Evolutionary conservation across 2,113 vertebrate species (phyloP), one percentile per base, ranked within the genome.

Genomic region (Larimichthys crocea): DNA sequence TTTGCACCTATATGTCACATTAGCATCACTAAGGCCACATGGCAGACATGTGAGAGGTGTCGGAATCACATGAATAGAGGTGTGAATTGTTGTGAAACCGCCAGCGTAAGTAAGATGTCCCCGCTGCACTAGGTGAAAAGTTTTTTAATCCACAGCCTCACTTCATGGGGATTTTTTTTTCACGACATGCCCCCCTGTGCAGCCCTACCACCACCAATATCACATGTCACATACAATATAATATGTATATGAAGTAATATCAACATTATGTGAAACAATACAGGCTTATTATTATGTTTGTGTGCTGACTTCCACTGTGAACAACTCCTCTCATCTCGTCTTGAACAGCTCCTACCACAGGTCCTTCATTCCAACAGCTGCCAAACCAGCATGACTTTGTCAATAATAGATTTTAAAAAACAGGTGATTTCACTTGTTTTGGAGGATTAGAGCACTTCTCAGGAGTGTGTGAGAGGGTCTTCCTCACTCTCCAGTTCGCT

Each of bases 1-100:
- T 75, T 82, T 72, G 46, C 46, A 71, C 56, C 19, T 76, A 76
- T 49, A 31, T 15, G 26, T 74, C 76, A 83, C 46, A 66, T 40
- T 22, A 57, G 76, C 14, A 1, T 76, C 50, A 69, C 22, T 55
- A 17, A 74, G 11, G 64, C 69, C 57, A 74, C 46, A 35, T 10
- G 10, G 31, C 12, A 50, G 48, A 74, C 49, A 10, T 40, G 46
- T 16, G 53, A 44, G 53, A 49, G 57, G n/a, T 15, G 22, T 53
- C 9, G 15, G 24, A 20, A 52, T 57, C 61, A 19, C 60, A 49
- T 29, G 53, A 65, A n/a, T 10, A n/a, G 48, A 42, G 20, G 12
- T 65, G 74, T 2, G 11, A 26, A 74, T 17, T n/a, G 19, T 15
- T 65, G 61, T 40, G 52, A 64, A 71, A 57, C n/a, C 56, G 56